Conservation (phyloP, 2,888 invertebrate genomes). For the Coelinius sp. region DNA sequence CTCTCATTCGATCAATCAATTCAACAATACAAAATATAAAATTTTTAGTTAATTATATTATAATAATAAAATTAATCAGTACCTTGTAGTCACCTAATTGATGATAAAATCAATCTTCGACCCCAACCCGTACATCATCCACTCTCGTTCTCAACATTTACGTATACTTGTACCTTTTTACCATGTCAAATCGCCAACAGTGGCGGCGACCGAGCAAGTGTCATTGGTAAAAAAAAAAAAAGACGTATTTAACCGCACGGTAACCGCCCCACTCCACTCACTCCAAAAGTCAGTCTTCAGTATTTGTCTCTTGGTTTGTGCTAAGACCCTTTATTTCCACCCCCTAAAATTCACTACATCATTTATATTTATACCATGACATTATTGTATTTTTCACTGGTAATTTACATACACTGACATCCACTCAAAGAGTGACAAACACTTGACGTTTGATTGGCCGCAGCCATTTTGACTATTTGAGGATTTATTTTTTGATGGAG, state of each 20-base stretch:
- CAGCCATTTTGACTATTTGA: slow-evolving; percentile 34
- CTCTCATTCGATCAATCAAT: background rate
- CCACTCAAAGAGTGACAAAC: background rate
- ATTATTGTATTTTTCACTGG: background rate
- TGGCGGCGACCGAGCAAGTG: slow-evolving; percentile 28
- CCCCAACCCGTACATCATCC: slow-evolving; percentile 28
- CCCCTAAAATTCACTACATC: slow-evolving; percentile 13
- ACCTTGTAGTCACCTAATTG: slow-evolving; percentile 25
- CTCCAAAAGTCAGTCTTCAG: background rate
- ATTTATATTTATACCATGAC: background rate
- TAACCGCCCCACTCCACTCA: slow-evolving; percentile 32
- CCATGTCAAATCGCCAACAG: slow-evolving; percentile 22
- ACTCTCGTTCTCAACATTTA: no score
- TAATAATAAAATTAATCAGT: no score
- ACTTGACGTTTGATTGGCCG: slow-evolving; percentile 28
- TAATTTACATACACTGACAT: background rate
- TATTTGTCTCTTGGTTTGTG: background rate
- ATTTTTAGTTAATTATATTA: background rate
- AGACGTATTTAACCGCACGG: slow-evolving; percentile 32
- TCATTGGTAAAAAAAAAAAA: slow-evolving; percentile 12
- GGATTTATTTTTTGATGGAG: slow-evolving; percentile 20
- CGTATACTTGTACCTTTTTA: background rate
- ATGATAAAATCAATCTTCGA: slow-evolving; percentile 30
- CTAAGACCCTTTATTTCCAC: background rate
- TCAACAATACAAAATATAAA: background rate